Evolutionary conservation across 1,140 invertebrate genomes (phyloP), one percentile per base, ranked within the genome.

Genomic region (Hylaeus anthracinus): DNA sequence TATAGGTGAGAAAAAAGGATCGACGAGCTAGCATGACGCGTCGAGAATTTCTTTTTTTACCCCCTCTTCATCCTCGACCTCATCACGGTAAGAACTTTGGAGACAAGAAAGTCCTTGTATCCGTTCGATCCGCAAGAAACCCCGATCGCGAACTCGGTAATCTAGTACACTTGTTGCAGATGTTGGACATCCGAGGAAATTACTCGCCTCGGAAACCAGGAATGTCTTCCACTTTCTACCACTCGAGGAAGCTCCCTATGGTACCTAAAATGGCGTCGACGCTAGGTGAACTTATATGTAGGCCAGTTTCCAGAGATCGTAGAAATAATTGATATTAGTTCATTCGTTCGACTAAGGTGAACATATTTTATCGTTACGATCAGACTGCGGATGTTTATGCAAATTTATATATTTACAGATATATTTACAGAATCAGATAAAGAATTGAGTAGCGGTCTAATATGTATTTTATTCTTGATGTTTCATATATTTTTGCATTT

Each of bases 41-140:
- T 69, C 41, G 60, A n/a, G 41, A 48, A 72, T 72, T 65, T 64
- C 60, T 72, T 61, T 72, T 48, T 48, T 60, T 58, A 4, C 10
- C 51, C 6, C 51, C 6, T 12, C 58, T 39, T 45, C 37, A 37
- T 53, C 10, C 45, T 5, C 67, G 66, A 37, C 48, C 12, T 51
- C 2, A 1, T 3, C 48, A 0, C 37, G 1, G 56, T 43, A 78
- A 78, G 71, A 78, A 61, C 3, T 53, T 3, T 43, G 43, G 4
- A 4, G 74, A 58, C 43, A 14, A 45, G 65, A 26, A 51, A 51
- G 15, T 48, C 41, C n/a, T 26, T 26, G 26, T 39, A 37, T 43
- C 37, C 37, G 48, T 41, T 1, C 12, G 64, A 9, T 8, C 5
- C 1, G 64, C 64, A 58, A 76, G 74, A 77, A 77, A 69, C 15